Percentiles rank a stretch among this genome's conserved stretches.
Conservation (phyloP, 23 tunicate genomes). For the Diplosoma virens region DNA sequence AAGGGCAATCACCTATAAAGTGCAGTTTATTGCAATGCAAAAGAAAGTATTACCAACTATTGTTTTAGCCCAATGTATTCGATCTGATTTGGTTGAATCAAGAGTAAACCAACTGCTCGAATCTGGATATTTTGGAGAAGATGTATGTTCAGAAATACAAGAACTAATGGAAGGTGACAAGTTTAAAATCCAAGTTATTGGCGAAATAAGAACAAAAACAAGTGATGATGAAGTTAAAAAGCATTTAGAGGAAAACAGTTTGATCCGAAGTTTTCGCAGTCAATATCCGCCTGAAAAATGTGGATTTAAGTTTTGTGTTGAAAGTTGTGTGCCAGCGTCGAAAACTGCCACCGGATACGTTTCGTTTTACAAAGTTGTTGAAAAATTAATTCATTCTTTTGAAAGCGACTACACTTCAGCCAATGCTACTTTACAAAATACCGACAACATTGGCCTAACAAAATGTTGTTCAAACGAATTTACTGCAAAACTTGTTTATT, state of each 20-base stretch:
- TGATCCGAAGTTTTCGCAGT: slow-evolving; percentile 44
- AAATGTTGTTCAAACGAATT: too few relatives aligned
- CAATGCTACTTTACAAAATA: not conserved
- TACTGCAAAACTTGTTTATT: not conserved
- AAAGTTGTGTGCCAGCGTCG: not conserved
- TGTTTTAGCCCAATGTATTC: slow-evolving; percentile 68
- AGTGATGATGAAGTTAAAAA: slow-evolving; percentile 27
- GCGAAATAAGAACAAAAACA: slow-evolving; percentile 48
- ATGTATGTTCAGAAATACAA: slow-evolving; percentile 56
- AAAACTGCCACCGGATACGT: slow-evolving; percentile 49
- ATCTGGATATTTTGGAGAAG: slow-evolving; percentile 62
- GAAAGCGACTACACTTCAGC: not conserved
- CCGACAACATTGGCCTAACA: not conserved
- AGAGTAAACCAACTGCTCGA: slow-evolving; percentile 55
- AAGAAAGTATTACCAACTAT: slow-evolving; percentile 34
- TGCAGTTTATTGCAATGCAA: slow-evolving; percentile 89
- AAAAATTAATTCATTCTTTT: too few relatives aligned
- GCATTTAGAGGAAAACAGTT: slow-evolving; percentile 51
- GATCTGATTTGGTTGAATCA: slow-evolving; percentile 1
- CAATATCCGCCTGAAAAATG: slow-evolving; percentile 77
- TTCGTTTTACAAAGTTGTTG: slow-evolving; percentile 53
- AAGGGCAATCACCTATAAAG: slow-evolving; percentile 53
- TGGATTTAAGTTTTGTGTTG: slow-evolving; percentile 67
- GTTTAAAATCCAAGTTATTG: slow-evolving; percentile 59
- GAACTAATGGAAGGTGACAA: slow-evolving; percentile 59